Evolutionary conservation across 1,140 invertebrate genomes (phyloP), one percentile per base, ranked within the genome.

Genomic region (Anastrepha ludens): DNA sequence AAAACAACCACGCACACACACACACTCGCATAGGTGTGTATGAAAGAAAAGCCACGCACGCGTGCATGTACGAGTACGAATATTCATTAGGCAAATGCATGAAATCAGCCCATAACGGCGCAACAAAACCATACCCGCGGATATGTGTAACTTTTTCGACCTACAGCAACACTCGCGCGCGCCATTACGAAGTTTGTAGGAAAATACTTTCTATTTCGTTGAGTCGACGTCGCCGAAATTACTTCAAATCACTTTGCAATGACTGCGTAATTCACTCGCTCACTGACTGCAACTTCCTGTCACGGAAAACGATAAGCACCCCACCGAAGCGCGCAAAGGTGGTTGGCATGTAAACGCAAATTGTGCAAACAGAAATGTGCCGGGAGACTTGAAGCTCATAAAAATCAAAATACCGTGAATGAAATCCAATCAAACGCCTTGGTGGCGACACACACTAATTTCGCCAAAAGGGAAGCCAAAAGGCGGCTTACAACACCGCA

Each of bases 281-380:
- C n/a, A 41, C 47, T 81, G 50, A 81, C 74, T 81, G 74, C 47
- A n/a, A 81, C n/a, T 81, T 81, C 74, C 74, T 81, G 74, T 81
- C 15, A 55, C 74, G 20, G n/a, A 81, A 81, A 81, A 55, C 74
- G 47, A 55, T 81, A 50, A 29, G 74, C 74, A 58, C 74, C 44
- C 20, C 74, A 55, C 50, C 20, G 41, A 65, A 65, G 7, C 64
- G 64, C 9, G 41, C 41, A 41, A 44, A 74, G 67, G 67, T 41
- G 8, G 20, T 67, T 67, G 65, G 44, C 70, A 41, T 74, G 17
- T 15, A 41, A 67, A 74, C 70, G 2, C 2, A 55, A 20, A 55
- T 15, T 20, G 74, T 6, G 47, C 44, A 81, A 20, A 55, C n/a
- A 20, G 47, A 81, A 55, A 55, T 81, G 47, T 44, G 41, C 41